These are phyloP conservation scores for Chloroclystis v-ata DNA, from an alignment of 2,888 invertebrate species.

Conservation along the genomic window DNA sequence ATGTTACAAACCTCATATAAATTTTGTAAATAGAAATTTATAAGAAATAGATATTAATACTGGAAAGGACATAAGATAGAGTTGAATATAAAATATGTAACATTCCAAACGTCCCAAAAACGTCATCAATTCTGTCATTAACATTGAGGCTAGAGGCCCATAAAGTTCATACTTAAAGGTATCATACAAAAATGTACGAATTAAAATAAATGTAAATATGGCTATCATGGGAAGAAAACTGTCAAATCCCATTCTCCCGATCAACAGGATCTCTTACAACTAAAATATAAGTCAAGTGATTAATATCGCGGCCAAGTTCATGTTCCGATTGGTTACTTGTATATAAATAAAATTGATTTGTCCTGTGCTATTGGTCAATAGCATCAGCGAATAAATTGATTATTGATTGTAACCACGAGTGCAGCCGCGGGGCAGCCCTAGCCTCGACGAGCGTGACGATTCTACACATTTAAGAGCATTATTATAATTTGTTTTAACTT, in stretches of 20 bases:
- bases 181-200: conserved; percentile 23
- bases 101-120: conserved; percentile 10
- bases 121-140: conserved; percentile 2
- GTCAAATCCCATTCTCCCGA: conserved; percentile 42
- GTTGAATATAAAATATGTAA: conserved; percentile 5
- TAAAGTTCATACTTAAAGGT: conserved; percentile 3
- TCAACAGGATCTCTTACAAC: conserved; percentile 41
- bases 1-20: conserved; percentile 2
- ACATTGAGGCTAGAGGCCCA: too few species aligned
- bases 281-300: conserved; percentile 9
- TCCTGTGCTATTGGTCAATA: too few species aligned
- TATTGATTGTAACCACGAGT: neutral
- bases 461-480: neutral
- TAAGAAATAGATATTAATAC: neutral
- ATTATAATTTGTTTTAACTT: too few species aligned
- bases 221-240: conserved; percentile 34
- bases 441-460: neutral
- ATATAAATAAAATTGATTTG: too few species aligned
- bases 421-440: neutral
- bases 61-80: neutral
- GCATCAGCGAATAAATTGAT: too few species aligned
- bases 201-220: conserved; percentile 29
- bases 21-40: neutral
- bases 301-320: too few species aligned
- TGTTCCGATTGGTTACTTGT: too few species aligned